Base-by-base conservation (phyloP, 1,140 invertebrate species). In the Notospermus geniculatus region DNA sequence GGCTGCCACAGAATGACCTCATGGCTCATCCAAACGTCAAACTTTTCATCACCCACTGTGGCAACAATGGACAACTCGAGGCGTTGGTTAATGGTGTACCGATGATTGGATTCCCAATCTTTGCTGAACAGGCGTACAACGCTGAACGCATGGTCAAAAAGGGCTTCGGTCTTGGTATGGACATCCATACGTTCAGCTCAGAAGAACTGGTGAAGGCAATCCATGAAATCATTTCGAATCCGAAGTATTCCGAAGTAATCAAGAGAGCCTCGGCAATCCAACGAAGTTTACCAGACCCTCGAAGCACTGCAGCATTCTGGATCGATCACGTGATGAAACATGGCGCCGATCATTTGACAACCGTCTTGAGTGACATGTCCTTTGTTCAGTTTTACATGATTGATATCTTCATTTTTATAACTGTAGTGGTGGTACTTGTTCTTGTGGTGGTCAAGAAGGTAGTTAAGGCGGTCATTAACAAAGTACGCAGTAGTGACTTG, bases 1-100 rank as follows among this genome's bases (percentile, higher is more conserved):
- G 88, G 88, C 70, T 88, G 62, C 89, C 88, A 1, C 88, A 90
- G 76, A 82, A 85, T 28, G 57, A 70, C 39, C 27, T 64, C 57
- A 54, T 62, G 60, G 71, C 58, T 36, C 70, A 72, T 57, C 59
- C 65, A 23, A 64, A 67, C 25, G 54, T 67, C 13, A 62, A 64
- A 23, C 17, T 65, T 9, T 75, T 75, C 62, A 68, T 75, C 39
- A 69, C 73, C 0, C 73, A 75, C 54, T 60, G 64, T 54, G 73
- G 73, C 2, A 50, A 64, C n/a, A 76, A 75, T 39, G 65, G 71
- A 17, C 61, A 66, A 29, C 41, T 57, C 15, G 73, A 75, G 56
- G 59, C 69, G 7, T 28, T 64, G 2, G 65, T 63, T 54, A 62
- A 66, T 29, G 71, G 69, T 4, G 62, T 72, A 15, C 73, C 73